Evolutionary conservation across 2,113 vertebrate genomes (phyloP), one percentile per base, ranked within the genome.

Genomic region (Eulacestoma nigropectus): DNA sequence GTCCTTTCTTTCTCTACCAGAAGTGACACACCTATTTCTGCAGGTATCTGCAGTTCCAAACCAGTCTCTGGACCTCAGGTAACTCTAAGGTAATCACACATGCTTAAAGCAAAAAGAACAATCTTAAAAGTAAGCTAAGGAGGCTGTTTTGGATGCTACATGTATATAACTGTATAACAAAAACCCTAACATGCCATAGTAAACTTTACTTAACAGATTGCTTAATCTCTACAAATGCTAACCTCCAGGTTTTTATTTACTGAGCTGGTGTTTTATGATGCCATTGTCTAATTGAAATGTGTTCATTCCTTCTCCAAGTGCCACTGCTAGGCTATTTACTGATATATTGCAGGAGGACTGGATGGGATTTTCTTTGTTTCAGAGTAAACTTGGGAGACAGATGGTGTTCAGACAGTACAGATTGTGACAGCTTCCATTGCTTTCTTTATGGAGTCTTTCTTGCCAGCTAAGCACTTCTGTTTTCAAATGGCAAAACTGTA

Each of bases 201-300:
- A 95, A 97, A 90, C 96, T 96, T 98, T 97, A 91, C 55, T 97
- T 97, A 97, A 96, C 95, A 96, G 96, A 87, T 72, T 89, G 89
- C 68, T 96, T 96, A 96, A 96, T 56, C 93, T 95, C 90, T 77
- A 81, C 85, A 97, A 97, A 87, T 93, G 88, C 68, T 96, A 93
- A 93, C 83, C 91, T 96, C 89, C 92, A 84, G 89, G 91, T 59
- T 84, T 81, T 96, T 96, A 93, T 93, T 86, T 70, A 92, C 86
- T 68, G 91, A 82, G 86, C 50, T 87, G 87, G 77, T 87, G 70
- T 35, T 97, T 96, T 96, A 92, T 42, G 91, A 90, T 90, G 92
- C 95, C 84, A 69, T 93, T 94, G 74, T 89, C 87, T 97, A 93
- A 92, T 93, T 98, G 95, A 96, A 98, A 95, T 94, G 94, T 80